phyloP scores from a whole-genome alignment of 2,797 vertebrate species.

The Buphagus erythrorhynchus region DNA sequence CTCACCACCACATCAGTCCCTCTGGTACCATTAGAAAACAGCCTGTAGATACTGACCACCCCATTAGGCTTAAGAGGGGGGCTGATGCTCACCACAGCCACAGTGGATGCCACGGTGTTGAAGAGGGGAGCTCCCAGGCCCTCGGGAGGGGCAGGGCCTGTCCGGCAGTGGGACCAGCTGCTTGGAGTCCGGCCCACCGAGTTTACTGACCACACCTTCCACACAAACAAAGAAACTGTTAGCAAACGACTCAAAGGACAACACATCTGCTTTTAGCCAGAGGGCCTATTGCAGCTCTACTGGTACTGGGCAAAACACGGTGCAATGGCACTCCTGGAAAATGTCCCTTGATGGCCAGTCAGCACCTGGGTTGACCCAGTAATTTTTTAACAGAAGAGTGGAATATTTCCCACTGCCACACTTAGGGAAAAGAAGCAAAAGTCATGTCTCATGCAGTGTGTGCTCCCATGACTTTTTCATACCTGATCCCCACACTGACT shows the following conservation, averaged over 20 bases:
- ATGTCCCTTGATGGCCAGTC: background rate
- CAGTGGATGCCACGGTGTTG: slow-evolving; percentile 81
- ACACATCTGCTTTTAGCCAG: background rate
- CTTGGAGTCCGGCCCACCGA: slow-evolving; percentile 83
- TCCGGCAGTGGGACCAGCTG: slow-evolving; percentile 84
- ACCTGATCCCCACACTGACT: background rate
- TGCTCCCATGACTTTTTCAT: background rate
- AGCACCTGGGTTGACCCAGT: background rate
- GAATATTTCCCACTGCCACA: background rate
- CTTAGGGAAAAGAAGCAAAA: background rate
- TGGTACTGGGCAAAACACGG: rapidly evolving
- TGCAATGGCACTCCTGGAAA: rapidly evolving
- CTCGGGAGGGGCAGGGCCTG: slow-evolving; percentile 89
- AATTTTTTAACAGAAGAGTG: background rate
- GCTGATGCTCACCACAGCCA: slow-evolving; percentile 85
- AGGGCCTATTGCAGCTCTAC: background rate
- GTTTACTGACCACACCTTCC: slow-evolving; percentile 89
- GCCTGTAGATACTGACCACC: slow-evolving; percentile 86
- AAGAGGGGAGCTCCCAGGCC: slow-evolving; percentile 82
- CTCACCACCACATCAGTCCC: slow-evolving; percentile 83
- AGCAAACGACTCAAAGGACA: background rate
- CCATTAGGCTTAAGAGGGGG: slow-evolving; percentile 86
- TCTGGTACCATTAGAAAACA: slow-evolving; percentile 80
- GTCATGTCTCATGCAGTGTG: background rate
- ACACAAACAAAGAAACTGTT: background rate